Percentiles rank a stretch among this genome's conserved stretches.
Evolutionary conservation across 1,140 invertebrate genomes (phyloP).

Genomic region (Sycophaga agraensis): DNA sequence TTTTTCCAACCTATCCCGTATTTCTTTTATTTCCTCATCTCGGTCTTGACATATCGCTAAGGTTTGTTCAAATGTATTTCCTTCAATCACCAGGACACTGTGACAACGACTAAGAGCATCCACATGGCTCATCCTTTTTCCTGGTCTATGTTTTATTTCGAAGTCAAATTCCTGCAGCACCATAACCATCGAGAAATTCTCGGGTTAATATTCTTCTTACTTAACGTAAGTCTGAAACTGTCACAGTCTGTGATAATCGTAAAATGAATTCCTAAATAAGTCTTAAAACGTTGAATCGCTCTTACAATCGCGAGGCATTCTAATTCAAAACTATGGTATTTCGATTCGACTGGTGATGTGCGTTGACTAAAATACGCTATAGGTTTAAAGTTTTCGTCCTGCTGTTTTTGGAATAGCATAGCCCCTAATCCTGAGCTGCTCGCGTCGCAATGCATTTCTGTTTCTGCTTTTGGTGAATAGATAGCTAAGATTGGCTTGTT

Average conservation of each 20-base stretch:
- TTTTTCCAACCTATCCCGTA: neutral
- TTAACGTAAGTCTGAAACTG: neutral
- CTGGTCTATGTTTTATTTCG: neutral
- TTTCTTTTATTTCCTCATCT: neutral
- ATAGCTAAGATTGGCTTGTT: too few species aligned
- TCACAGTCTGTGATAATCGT: conserved; percentile 2
- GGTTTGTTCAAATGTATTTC: too few species aligned
- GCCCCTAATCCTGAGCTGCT: too few species aligned
- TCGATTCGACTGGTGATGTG: neutral
- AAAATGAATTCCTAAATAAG: neutral
- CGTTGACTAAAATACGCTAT: too few species aligned
- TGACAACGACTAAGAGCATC: neutral
- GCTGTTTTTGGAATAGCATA: too few species aligned
- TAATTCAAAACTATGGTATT: conserved; percentile 1
- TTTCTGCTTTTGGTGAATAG: too few species aligned
- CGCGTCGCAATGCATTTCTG: too few species aligned
- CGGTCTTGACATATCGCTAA: neutral
- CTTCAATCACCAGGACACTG: neutral
- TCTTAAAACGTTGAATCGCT: neutral
- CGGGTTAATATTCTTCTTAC: neutral
- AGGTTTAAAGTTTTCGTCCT: too few species aligned
- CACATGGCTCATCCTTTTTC: too few species aligned
- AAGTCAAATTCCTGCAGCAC: neutral
- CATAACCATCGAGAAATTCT: neutral
- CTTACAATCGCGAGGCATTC: too few species aligned